These are phyloP conservation scores for Melopsittacus undulatus DNA, from an alignment of 2,797 vertebrate species.

Conservation along the genomic window DNA sequence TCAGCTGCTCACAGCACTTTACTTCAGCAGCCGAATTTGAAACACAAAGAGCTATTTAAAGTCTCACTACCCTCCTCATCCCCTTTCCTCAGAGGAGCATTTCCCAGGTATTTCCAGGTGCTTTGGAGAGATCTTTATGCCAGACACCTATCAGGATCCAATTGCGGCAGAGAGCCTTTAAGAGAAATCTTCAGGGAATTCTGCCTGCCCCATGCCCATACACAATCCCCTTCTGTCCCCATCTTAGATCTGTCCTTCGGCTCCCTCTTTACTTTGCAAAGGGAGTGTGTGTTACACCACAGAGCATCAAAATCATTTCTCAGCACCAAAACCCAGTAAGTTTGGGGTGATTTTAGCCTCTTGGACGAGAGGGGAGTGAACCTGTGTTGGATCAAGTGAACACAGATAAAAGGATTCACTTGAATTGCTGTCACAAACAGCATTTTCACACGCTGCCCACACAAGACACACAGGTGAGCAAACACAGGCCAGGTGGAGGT, in stretches of 20 bases:
- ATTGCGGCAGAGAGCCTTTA: neutral
- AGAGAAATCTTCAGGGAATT: neutral
- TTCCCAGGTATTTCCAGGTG: neutral
- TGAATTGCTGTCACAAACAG: neutral
- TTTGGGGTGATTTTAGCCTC: neutral
- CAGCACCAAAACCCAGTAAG: neutral
- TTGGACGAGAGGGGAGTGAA: neutral
- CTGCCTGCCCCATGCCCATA: neutral
- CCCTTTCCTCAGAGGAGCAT: neutral
- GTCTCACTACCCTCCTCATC: neutral
- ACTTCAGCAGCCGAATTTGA: neutral
- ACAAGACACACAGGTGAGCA: neutral
- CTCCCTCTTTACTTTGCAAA: neutral
- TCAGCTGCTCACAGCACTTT: neutral
- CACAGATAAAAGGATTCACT: neutral
- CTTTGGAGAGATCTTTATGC: neutral
- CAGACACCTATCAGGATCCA: neutral
- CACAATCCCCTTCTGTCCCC: neutral
- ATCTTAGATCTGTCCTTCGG: fast-evolving
- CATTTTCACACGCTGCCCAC: fast-evolving
- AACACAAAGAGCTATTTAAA: neutral
- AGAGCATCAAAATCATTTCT: neutral
- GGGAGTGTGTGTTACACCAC: fast-evolving
- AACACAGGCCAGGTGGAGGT: neutral
- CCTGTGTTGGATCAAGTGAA: too few species aligned